Evolutionary conservation across 1,140 invertebrate species (phyloP), one percentile per base, ranked within the genome.

Genomic region (Nixonia krombeini): DNA sequence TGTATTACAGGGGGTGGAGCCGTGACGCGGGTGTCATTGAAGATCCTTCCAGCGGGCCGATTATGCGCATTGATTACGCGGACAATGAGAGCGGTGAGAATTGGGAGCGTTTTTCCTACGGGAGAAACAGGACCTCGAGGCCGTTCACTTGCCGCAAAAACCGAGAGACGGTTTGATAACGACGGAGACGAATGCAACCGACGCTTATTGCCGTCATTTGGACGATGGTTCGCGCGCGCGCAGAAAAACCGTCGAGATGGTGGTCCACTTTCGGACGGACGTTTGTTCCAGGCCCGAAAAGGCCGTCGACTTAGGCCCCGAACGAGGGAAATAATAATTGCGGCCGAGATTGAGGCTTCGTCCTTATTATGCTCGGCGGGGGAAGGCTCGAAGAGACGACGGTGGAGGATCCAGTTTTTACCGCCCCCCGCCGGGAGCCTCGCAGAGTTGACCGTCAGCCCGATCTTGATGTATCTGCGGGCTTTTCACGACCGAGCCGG

Each of bases 391-490:
- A 70, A 75, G 75, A 70, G 59, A 69, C 15, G 45, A 52, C 74
- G 66, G 71, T 67, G 72, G 75, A 71, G 73, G 77, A 80, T 79
- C 76, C 77, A 79, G 79, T 79, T 80, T 80, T 80, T 80, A 80
- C 79, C 63, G 66, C 64, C 66, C 65, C 69, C 68, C 62, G 42
- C 56, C 56, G 56, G 8, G 28, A 3, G 21, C 26, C 28, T 28
- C 15, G 58, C 57, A 33, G 50, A 78, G 73, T 77, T 70, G 75
- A 79, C 77, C 78, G 77, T 79, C 78, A 78, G 73, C 72, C 71
- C 77, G 75, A 77, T 81, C 79, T 81, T 79, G 79, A 80, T 80
- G 75, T 80, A 80, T 79, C 74, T 80, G 45, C 67, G 77, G 65
- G 71, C 74, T n/a, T n/a, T n/a, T n/a, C n/a, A n/a, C n/a, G n/a